Evolutionary conservation across 2,888 invertebrate species (phyloP), one percentile per base, ranked within the genome.

Genomic region (Lochmaea capreae): DNA sequence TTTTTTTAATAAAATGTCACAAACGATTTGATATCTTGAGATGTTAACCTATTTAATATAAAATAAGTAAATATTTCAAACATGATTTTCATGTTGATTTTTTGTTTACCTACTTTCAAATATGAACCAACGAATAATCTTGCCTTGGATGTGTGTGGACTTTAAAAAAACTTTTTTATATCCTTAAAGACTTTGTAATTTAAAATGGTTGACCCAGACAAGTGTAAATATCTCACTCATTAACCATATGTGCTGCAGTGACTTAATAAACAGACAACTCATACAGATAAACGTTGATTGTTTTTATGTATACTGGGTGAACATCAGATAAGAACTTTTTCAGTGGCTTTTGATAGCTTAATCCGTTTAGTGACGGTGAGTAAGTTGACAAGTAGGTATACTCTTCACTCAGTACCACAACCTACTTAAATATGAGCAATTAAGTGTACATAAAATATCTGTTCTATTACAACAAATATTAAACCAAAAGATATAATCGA

Each of bases 191-290:
- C 52, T 33, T 52, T 39, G 52, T 66, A 39, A 54, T 54, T 72
- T 68, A 76, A 71, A 72, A 61, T 68, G 74, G 71, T 71, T 74
- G 42, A 68, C 58, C 66, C 66, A 54, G 39, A 66, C 66, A 71
- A 77, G 70, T 77, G 77, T 78, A 73, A 79, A 77, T 76, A 81
- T 81, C 76, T 76, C 74, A 76, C 77, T 79, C 81, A 81, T 81
- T 81, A 81, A 79, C 81, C 81, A 81, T 78, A 81, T 81, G 81
- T 79, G 65, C 75, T 67, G 75, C 76, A 71, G 77, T 75, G 74
- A 78, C 78, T 78, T 76, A 72, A 79, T 78, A 79, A 76, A 77
- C 74, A 77, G 72, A 72, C 73, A 69, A 68, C 33, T 72, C 66
- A 22, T 59, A 72, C 33, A 71, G 43, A 71, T 59, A 74, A 67